Percentiles rank a stretch among this genome's conserved stretches.
phyloP scores from a whole-genome alignment of 2,113 vertebrate genomes.

The Caretta caretta region DNA sequence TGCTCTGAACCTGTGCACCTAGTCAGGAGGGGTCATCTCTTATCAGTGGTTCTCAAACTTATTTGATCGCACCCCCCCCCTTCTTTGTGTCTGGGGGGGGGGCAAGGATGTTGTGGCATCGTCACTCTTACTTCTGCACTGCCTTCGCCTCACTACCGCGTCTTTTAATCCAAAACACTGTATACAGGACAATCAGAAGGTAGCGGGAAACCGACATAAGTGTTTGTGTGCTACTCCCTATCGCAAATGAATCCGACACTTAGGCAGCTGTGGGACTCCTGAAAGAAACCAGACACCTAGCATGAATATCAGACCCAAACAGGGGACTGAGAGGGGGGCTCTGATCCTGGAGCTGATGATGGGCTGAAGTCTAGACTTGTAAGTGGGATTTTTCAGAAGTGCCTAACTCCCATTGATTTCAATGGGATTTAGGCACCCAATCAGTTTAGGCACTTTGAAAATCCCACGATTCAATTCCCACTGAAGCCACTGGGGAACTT shows the following conservation, averaged over 20 bases:
- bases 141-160: too few species aligned
- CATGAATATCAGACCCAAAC: neutral
- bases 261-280: neutral
- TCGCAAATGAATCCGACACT: neutral
- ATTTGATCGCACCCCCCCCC: too few species aligned
- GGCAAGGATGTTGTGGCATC: too few species aligned
- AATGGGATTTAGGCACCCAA: neutral
- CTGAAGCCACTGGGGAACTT: neutral
- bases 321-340: neutral
- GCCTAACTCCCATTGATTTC: neutral
- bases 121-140: too few species aligned
- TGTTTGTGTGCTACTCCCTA: neutral
- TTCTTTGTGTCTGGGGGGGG: too few species aligned
- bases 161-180: too few species aligned
- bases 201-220: neutral
- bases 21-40: too few species aligned
- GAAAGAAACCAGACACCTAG: neutral
- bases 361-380: neutral
- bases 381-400: neutral
- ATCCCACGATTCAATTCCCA: neutral
- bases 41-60: too few species aligned
- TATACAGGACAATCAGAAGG: neutral
- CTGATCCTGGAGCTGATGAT: neutral
- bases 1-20: too few species aligned
- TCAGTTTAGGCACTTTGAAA: neutral